Conservation (phyloP, 2,888 invertebrate genomes). For the Drosophila leonis region DNA sequence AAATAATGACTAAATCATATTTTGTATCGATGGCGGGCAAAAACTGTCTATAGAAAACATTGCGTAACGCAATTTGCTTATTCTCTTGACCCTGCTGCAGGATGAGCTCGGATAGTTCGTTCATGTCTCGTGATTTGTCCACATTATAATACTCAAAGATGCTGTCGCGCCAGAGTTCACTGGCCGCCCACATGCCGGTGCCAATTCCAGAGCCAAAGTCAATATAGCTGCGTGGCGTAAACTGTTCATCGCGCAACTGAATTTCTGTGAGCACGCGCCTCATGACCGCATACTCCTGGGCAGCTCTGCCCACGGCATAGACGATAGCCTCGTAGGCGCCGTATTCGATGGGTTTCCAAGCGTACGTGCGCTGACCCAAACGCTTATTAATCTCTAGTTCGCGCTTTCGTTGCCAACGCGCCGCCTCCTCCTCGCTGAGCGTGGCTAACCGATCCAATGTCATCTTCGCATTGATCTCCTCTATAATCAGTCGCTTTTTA, state of each 20-base stretch:
- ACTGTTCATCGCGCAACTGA: constrained; percentile 87
- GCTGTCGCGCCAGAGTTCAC: constrained; percentile 89
- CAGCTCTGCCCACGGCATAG: constrained; percentile 90
- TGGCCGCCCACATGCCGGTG: constrained; percentile 94
- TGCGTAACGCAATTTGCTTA: constrained; percentile 87
- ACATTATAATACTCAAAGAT: constrained; percentile 94
- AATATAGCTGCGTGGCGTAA: constrained; percentile 91
- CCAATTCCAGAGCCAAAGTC: constrained; percentile 98
- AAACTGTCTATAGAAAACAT: constrained; percentile 92
- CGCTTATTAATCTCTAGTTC: constrained; percentile 87
- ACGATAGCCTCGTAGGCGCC: constrained; percentile 88
- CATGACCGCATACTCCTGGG: constrained; percentile 91
- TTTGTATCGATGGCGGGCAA: constrained; percentile 89
- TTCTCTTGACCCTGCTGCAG: constrained; percentile 89
- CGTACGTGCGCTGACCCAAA: constrained; percentile 88
- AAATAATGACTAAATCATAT: constrained; percentile 93
- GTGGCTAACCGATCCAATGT: constrained; percentile 59
- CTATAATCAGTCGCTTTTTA: constrained; percentile 73
- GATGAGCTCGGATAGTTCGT: constrained; percentile 91
- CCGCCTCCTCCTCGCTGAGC: constrained; percentile 83
- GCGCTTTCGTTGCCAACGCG: constrained; percentile 86
- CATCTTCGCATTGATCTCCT: constrained; percentile 77
- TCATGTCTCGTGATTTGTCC: constrained; percentile 93
- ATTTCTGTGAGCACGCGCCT: constrained; percentile 91
- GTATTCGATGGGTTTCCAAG: constrained; percentile 91